These are phyloP conservation scores for Sceloporus undulatus DNA, from an alignment of 2,113 vertebrate species.

Conservation along the genomic window DNA sequence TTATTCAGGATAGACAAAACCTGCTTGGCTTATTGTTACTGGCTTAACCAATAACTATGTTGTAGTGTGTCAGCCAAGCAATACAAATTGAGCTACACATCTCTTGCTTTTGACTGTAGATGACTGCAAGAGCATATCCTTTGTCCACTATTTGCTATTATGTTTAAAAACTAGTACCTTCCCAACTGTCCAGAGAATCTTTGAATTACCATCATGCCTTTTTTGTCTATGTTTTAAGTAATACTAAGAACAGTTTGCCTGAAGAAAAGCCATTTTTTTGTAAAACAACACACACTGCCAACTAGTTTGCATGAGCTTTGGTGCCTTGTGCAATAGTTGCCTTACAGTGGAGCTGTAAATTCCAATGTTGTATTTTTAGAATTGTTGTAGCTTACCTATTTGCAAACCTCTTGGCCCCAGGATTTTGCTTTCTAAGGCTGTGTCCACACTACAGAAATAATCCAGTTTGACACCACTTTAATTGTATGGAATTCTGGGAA, in stretches of 20 bases:
- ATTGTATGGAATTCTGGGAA: too few relatives aligned
- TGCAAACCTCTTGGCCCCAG: neutral
- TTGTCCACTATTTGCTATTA: neutral
- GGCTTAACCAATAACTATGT: neutral
- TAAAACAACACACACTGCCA: neutral
- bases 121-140: neutral
- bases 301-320: neutral
- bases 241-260: neutral
- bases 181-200: neutral
- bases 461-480: too few relatives aligned
- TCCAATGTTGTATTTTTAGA: neutral
- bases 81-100: neutral
- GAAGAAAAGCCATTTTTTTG: neutral
- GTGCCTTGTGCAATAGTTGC: neutral
- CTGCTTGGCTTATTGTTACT: neutral
- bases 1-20: neutral
- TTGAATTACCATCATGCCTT: neutral
- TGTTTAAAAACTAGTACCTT: neutral
- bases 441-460: too few relatives aligned
- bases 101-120: neutral
- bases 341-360: neutral
- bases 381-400: neutral
- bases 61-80: neutral
- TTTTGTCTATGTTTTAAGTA: conserved; percentile 9
- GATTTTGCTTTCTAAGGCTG: neutral